Conservation (phyloP, 2,797 vertebrate genomes). For the Liparis tanakae region DNA sequence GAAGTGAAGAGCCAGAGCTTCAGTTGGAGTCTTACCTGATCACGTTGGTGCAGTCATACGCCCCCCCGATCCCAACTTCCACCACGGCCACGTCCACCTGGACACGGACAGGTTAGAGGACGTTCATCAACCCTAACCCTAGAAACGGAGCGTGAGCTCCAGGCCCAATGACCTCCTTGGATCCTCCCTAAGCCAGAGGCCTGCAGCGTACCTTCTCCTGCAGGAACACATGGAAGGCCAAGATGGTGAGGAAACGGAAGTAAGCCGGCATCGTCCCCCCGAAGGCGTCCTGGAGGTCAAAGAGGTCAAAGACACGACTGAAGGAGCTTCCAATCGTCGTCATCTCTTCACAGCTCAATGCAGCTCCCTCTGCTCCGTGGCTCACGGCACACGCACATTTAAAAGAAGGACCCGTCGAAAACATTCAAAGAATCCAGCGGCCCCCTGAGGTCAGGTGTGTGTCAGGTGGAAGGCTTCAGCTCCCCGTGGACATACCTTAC, state of each 20-base stretch:
- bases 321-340: too few relatives aligned
- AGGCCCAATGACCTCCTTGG: too few relatives aligned
- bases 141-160: neutral
- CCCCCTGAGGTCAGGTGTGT: too few relatives aligned
- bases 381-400: neutral
- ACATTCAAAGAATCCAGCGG: constrained; percentile 3
- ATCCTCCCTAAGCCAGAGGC: neutral
- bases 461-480: too few relatives aligned
- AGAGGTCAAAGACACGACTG: neutral
- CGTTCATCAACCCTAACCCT: too few relatives aligned
- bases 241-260: constrained; percentile 96
- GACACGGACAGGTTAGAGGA: neutral
- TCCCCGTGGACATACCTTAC: constrained; percentile 81
- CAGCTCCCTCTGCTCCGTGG: neutral
- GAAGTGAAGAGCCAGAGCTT: neutral
- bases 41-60: constrained; percentile 97
- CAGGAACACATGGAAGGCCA: constrained; percentile 95
- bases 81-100: constrained; percentile 95
- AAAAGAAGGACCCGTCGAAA: neutral
- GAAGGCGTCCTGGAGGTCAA: constrained; percentile 74
- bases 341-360: too few relatives aligned
- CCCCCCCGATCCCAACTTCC: constrained; percentile 95
- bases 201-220: constrained; percentile 89
- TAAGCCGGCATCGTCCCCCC: constrained; percentile 88
- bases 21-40: constrained; percentile 82